Conservation (phyloP, 2,888 invertebrate species). For the Dusona sp. region DNA sequence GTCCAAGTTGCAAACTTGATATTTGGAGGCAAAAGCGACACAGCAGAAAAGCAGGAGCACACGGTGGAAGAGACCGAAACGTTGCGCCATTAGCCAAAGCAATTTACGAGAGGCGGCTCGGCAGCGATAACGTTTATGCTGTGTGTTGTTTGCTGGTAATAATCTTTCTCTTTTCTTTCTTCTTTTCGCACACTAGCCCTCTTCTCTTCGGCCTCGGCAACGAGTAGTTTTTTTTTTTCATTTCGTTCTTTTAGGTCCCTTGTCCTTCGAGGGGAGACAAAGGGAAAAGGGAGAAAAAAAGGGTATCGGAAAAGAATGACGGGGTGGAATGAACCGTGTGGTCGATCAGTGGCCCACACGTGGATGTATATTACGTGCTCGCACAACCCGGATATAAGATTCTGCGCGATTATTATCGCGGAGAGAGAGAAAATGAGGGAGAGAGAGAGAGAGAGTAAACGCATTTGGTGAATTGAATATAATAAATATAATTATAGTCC, state of each 20-base stretch:
- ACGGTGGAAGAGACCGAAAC: conserved; percentile 56
- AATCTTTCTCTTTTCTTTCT: conserved; percentile 13
- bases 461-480: conserved; percentile 37
- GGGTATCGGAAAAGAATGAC: neutral
- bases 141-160: conserved; percentile 61
- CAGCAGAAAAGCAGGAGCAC: conserved; percentile 37
- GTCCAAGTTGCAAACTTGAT: conserved; percentile 29
- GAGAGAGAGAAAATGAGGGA: neutral
- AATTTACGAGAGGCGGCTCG: conserved; percentile 77
- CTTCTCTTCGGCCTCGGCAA: conserved; percentile 36
- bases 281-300: neutral
- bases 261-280: conserved; percentile 21
- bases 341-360: conserved; percentile 38
- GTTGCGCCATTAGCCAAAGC: conserved; percentile 78
- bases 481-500: conserved; percentile 41
- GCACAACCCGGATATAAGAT: conserved; percentile 56
- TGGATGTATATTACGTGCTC: conserved; percentile 14
- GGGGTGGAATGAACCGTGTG: conserved; percentile 30
- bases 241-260: conserved; percentile 1
- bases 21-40: conserved; percentile 43
- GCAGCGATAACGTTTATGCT: conserved; percentile 70
- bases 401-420: conserved; percentile 43
- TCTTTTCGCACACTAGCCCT: conserved; percentile 29
- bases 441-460: conserved; percentile 25
- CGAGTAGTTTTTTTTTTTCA: conserved; percentile 16